phyloP scores from a whole-genome alignment of 1,140 invertebrate genomes.

The Cotesia glomerata region DNA sequence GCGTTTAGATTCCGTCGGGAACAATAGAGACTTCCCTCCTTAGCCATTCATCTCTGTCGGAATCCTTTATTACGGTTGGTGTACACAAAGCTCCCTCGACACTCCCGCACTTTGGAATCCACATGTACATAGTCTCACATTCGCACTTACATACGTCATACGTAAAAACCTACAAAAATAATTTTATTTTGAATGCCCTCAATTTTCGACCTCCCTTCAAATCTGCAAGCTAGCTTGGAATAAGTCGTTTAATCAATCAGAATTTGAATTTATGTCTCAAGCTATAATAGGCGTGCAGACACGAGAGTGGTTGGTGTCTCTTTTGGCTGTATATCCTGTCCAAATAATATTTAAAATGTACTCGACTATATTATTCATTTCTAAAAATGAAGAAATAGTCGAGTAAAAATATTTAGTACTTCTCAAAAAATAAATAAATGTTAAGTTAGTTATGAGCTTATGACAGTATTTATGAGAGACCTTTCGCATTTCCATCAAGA shows the following conservation, averaged over 20 bases:
- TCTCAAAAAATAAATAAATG: not conserved
- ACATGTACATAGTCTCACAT: not conserved
- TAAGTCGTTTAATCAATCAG: constrained; percentile 57
- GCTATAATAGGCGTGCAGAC: constrained; percentile 47
- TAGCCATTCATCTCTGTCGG: constrained; percentile 54
- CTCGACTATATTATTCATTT: too few relatives aligned
- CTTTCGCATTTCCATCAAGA: constrained; percentile 1
- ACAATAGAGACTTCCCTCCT: constrained; percentile 49
- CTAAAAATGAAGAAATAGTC: not conserved
- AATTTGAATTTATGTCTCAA: constrained; percentile 52
- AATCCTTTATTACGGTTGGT: constrained; percentile 58
- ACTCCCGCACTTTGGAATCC: constrained; percentile 19
- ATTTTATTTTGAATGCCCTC: constrained; percentile 9
- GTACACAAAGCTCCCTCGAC: not conserved
- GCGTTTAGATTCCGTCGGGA: constrained; percentile 52
- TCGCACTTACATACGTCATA: not conserved
- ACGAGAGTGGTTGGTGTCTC: not conserved
- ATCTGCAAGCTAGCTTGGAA: constrained; percentile 28
- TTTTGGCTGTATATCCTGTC: too few relatives aligned
- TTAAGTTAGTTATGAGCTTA: not conserved
- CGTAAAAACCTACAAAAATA: not conserved
- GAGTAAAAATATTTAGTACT: not conserved
- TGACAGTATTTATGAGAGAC: not conserved
- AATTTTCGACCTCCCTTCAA: not conserved
- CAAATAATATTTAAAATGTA: not conserved